Evolutionary conservation across 2,888 invertebrate species (phyloP).

Genomic region (Acanthosepion lycidas): DNA sequence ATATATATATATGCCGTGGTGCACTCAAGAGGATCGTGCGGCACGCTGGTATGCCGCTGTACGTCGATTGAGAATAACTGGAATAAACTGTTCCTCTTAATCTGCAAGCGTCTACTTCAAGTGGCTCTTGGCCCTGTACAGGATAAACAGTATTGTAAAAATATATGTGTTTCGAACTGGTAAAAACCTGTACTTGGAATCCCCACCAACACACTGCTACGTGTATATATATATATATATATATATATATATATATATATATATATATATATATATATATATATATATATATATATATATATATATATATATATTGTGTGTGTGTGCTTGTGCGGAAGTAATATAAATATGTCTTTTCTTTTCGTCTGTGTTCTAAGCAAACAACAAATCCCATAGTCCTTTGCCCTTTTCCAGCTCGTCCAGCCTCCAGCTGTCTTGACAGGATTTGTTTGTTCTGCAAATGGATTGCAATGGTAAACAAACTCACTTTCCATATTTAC

Average conservation of each 20-base stretch:
- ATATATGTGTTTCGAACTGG: no score
- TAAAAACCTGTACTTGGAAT: no score
- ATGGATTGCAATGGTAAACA: not conserved
- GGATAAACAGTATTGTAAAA: no score
- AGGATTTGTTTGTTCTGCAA: slow-evolving; percentile 17
- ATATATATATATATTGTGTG: not conserved
- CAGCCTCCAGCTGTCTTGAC: not conserved
- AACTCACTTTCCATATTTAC: not conserved
- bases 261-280: not conserved
- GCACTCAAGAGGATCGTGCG: no score
- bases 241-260: not conserved
- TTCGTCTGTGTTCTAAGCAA: not conserved
- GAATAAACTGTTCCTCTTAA: no score
- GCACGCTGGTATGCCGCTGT: no score
- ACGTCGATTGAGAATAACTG: no score
- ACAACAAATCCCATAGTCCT: not conserved
- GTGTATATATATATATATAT: not conserved
- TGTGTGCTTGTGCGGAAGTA: not conserved
- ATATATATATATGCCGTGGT: no score
- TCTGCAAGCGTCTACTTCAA: no score
- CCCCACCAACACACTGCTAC: no score
- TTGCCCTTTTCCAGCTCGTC: not conserved
- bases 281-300: not conserved
- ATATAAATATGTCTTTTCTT: not conserved
- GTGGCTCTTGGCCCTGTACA: no score